These are phyloP conservation scores for Xiphydria camelus DNA, from an alignment of 2,888 invertebrate genomes.

Conservation along the genomic window DNA sequence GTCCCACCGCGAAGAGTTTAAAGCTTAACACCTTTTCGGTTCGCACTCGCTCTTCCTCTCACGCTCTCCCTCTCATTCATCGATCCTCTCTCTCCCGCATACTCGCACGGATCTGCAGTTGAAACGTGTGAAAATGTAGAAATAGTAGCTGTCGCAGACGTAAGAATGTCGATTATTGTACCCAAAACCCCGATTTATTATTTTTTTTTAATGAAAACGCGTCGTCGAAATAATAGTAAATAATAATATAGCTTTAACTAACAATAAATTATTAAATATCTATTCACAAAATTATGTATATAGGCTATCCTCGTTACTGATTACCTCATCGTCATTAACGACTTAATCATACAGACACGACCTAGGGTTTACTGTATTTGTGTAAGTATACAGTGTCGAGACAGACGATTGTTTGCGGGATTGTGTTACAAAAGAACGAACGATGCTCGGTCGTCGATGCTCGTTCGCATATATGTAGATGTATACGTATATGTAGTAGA, in stretches of 20 bases:
- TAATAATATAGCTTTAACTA: slow-evolving; percentile 47
- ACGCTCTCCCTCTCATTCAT: slow-evolving; percentile 5
- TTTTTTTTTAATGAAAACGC: slow-evolving; percentile 31
- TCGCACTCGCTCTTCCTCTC: not conserved
- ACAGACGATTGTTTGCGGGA: slow-evolving; percentile 25
- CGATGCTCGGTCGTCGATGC: slow-evolving; percentile 17
- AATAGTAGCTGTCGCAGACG: slow-evolving; percentile 14
- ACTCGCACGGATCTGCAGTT: not conserved
- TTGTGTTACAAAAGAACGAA: slow-evolving; percentile 21
- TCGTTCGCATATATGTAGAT: slow-evolving; percentile 16
- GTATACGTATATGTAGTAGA: slow-evolving; percentile 1
- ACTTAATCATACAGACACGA: slow-evolving; percentile 31
- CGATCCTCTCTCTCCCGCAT: slow-evolving; percentile 10
- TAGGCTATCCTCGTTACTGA: slow-evolving; percentile 33
- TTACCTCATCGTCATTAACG: slow-evolving; percentile 14
- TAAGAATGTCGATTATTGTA: slow-evolving; percentile 41
- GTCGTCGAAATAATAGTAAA: slow-evolving; percentile 31
- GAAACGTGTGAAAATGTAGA: slow-evolving; percentile 16
- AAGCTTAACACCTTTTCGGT: not conserved
- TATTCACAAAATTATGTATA: slow-evolving; percentile 55
- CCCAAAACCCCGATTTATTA: slow-evolving; percentile 52
- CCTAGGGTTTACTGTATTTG: slow-evolving; percentile 23
- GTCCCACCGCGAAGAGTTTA: not conserved
- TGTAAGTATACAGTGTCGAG: slow-evolving; percentile 22
- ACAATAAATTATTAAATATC: slow-evolving; percentile 58